Evolutionary conservation across 2,113 vertebrate genomes (phyloP), one percentile per base, ranked within the genome.

Genomic region (Chascanopsetta lugubris): DNA sequence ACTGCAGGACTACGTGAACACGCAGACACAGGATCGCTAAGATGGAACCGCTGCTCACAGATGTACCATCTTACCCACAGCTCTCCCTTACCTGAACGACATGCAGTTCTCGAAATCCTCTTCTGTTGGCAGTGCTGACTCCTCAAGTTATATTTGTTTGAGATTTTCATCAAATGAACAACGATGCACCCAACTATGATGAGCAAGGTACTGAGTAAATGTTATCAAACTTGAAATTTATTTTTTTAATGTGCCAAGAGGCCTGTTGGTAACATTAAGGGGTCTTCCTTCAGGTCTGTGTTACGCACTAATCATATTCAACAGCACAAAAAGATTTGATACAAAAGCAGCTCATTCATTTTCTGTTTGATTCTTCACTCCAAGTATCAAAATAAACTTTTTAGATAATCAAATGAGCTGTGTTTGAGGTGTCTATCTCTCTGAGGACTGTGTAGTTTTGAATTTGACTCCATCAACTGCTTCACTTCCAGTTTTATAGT

Each of bases 331-430:
- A 12, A 59, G 6, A 61, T 59, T 55, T 51, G 27, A 51, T 18
- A 13, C 9, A 61, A 25, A 49, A n/a, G 29, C 15, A 49, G 26
- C 29, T 5, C 24, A 17, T 24, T 21, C 10, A 9, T 38, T 25
- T 59, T 43, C 7, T 63, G 26, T 63, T 60, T 50, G 22, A 74
- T 69, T 78, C 65, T 45, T 77, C 59, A 81, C 48, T 18, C n/a
- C n/a, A 5, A 62, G 36, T 11, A 22, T 60, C 56, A 62, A 42
- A 86, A 84, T 69, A 80, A 79, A 78, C 0, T 59, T 80, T 77
- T 64, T 53, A 53, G 53, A 38, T 20, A 20, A 51, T 34, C 2
- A 2, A 2, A 5, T 34, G n/a, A 51, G 17, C 6, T 54, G 5
- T 57, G 12, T 20, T 45, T 60, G 17, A 51, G 5, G 27, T 18